These are phyloP conservation scores for Forficula auricularia DNA, from an alignment of 1,140 invertebrate genomes.

Conservation along the genomic window DNA sequence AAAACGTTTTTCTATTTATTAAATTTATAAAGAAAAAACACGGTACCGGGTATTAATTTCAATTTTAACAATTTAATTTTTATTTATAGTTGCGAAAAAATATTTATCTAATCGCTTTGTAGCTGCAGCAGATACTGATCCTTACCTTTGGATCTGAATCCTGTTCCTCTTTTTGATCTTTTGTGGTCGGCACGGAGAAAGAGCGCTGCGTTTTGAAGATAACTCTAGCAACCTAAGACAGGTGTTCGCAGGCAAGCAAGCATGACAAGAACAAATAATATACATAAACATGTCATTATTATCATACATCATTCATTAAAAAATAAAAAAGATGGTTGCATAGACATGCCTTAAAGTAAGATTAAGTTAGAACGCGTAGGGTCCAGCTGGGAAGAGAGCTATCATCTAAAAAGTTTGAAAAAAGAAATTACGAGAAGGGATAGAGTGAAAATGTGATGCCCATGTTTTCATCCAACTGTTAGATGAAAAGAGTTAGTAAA, in stretches of 20 bases:
- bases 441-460: no score
- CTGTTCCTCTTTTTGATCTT: constrained; percentile 17
- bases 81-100: no score
- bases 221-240: constrained; percentile 42
- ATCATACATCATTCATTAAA: constrained; percentile 14
- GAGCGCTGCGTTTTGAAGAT: constrained; percentile 80
- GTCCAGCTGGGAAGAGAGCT: constrained; percentile 9
- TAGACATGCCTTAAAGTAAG: constrained; percentile 9
- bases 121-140: background rate
- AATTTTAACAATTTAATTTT: no score
- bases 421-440: no score
- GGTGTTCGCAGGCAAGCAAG: constrained; percentile 1
- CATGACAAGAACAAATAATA: background rate
- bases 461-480: no score
- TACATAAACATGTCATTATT: background rate
- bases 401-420: background rate
- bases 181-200: constrained; percentile 67
- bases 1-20: no score
- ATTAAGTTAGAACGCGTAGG: constrained; percentile 9
- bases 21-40: no score
- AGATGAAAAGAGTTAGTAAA: no score
- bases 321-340: constrained; percentile 12
- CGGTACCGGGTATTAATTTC: no score
- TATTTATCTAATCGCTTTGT: no score
- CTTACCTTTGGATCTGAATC: constrained; percentile 21